Conservation (phyloP, 2,888 invertebrate species). For the Caenorhabditis becei region DNA sequence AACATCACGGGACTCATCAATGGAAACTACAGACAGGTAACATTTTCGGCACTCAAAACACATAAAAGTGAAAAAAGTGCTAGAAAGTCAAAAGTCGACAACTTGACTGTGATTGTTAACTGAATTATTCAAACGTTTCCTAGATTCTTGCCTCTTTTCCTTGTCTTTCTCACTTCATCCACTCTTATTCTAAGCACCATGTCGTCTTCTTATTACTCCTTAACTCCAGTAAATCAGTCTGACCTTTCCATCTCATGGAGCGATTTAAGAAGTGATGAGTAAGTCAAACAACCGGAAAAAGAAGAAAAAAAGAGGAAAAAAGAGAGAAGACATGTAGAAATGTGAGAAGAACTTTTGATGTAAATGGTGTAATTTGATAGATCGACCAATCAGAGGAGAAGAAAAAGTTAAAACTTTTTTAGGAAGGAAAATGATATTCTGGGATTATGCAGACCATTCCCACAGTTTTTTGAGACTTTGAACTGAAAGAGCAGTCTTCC, state of each 20-base stretch:
- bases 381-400: neutral
- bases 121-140: slow-evolving; percentile 41
- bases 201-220: slow-evolving; percentile 37
- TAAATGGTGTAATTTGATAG: slow-evolving; percentile 59
- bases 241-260: slow-evolving; percentile 49
- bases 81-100: slow-evolving; percentile 25
- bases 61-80: neutral
- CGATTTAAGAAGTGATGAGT: slow-evolving; percentile 29
- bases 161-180: neutral
- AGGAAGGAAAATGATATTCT: neutral
- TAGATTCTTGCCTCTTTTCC: neutral
- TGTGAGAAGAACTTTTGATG: slow-evolving; percentile 26
- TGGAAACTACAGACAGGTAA: slow-evolving; percentile 73
- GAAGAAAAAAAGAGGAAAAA: neutral
- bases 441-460: no score
- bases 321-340: slow-evolving; percentile 13
- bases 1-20: slow-evolving; percentile 78
- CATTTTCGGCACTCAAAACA: neutral
- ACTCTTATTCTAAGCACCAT: no score
- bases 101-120: slow-evolving; percentile 32
- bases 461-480: no score
- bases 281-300: slow-evolving; percentile 10
- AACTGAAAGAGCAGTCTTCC: no score
- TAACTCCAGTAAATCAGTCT: slow-evolving; percentile 17
- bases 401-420: neutral